These are phyloP conservation scores for Microctonus aethiopoides DNA, from an alignment of 2,888 invertebrate species.

Conservation along the genomic window DNA sequence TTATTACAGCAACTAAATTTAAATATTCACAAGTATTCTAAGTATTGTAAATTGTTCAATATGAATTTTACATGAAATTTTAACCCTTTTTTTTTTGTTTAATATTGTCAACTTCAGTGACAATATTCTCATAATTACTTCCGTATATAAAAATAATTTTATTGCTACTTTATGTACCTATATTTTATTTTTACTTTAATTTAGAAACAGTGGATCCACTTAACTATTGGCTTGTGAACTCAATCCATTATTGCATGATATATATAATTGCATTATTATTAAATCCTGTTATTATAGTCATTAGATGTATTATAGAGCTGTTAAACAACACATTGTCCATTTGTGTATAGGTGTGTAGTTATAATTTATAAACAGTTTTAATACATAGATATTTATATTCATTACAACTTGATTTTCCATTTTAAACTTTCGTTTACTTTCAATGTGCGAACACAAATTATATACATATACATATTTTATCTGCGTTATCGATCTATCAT, in stretches of 20 bases:
- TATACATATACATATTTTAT: no score
- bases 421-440: neutral
- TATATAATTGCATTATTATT: slow-evolving; percentile 32
- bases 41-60: no score
- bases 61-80: no score
- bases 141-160: neutral
- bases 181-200: neutral
- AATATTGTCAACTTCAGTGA: no score
- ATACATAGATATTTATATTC: neutral
- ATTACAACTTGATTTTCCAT: neutral
- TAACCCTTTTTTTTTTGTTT: no score
- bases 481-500: neutral
- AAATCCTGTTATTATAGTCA: slow-evolving; percentile 31
- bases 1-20: no score
- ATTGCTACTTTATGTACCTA: neutral
- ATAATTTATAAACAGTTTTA: neutral
- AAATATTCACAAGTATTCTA: no score
- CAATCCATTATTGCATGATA: slow-evolving; percentile 12
- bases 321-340: slow-evolving; percentile 16
- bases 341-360: neutral
- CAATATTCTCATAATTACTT: no score
- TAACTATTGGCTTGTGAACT: slow-evolving; percentile 26
- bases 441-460: no score
- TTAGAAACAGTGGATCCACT: neutral
- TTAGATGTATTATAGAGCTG: slow-evolving; percentile 31